Evolutionary conservation across 2,888 invertebrate genomes (phyloP).

Genomic region (Flabesymbios commensalis): DNA sequence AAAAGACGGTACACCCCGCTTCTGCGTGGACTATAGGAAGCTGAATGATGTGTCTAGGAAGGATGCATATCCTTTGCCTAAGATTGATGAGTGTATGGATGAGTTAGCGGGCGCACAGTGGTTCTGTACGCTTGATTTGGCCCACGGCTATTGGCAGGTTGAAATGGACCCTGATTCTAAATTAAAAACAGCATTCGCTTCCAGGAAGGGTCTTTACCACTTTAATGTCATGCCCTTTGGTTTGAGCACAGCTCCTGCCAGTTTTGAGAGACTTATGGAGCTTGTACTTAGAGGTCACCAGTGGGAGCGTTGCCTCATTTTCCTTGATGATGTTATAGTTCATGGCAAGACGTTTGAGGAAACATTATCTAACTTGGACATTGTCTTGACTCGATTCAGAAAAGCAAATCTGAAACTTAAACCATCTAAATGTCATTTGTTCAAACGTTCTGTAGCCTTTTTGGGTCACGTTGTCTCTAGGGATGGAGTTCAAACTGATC

Average conservation of each 20-base stretch:
- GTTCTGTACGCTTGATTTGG: slow-evolving; percentile 32
- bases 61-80: slow-evolving; percentile 27
- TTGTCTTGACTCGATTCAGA: neutral
- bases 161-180: neutral
- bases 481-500: slow-evolving; percentile 1
- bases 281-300: neutral
- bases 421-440: slow-evolving; percentile 1
- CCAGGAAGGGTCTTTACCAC: slow-evolving; percentile 1
- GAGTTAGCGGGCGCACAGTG: slow-evolving; percentile 28
- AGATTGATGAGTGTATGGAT: slow-evolving; percentile 26
- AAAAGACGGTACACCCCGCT: slow-evolving; percentile 10
- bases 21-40: slow-evolving; percentile 21
- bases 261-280: slow-evolving; percentile 8
- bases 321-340: slow-evolving; percentile 2
- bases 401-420: neutral
- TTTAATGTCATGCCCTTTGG: slow-evolving; percentile 7
- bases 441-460: neutral
- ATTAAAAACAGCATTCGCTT: slow-evolving; percentile 2
- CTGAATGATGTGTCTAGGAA: slow-evolving; percentile 22
- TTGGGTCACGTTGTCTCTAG: neutral
- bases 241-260: neutral
- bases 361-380: neutral
- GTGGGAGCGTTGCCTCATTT: slow-evolving; percentile 1
- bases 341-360: neutral
- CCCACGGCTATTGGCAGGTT: slow-evolving; percentile 38